Evolutionary conservation across 2,888 invertebrate genomes (phyloP).

Genomic region (Apamea sordens): DNA sequence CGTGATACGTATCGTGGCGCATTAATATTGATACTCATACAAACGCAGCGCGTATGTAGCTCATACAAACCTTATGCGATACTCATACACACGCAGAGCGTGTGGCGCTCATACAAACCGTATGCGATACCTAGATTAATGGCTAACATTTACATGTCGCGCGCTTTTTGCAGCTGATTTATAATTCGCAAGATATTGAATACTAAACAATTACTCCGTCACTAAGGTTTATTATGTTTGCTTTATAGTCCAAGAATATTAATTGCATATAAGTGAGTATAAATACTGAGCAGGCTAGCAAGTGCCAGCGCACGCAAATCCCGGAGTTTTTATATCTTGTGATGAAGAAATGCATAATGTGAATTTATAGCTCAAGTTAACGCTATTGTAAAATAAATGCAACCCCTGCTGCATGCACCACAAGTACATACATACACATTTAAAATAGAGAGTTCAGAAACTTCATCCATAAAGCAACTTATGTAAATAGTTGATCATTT

Average conservation of each 20-base stretch:
- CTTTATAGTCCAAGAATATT: slow-evolving; percentile 30
- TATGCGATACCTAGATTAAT: slow-evolving; percentile 62
- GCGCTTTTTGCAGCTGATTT: slow-evolving; percentile 55
- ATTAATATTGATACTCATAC: slow-evolving; percentile 75
- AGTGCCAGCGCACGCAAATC: slow-evolving; percentile 42
- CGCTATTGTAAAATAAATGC: slow-evolving; percentile 12
- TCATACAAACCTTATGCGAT: slow-evolving; percentile 65
- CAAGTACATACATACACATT: neutral
- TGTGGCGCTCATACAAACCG: slow-evolving; percentile 44
- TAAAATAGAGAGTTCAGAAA: neutral
- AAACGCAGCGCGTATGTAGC: slow-evolving; percentile 20
- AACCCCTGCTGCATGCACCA: neutral
- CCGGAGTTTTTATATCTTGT: slow-evolving; percentile 18
- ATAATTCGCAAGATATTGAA: slow-evolving; percentile 38
- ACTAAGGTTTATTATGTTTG: slow-evolving; percentile 27
- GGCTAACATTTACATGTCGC: slow-evolving; percentile 66
- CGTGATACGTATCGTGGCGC: slow-evolving; percentile 77
- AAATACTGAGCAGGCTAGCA: slow-evolving; percentile 49
- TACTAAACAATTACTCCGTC: slow-evolving; percentile 54
- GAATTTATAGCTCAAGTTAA: slow-evolving; percentile 14
- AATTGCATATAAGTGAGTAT: slow-evolving; percentile 24
- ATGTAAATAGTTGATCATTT: slow-evolving; percentile 19
- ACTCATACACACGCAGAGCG: slow-evolving; percentile 53
- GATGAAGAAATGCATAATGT: slow-evolving; percentile 21
- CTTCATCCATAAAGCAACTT: neutral